Evolutionary conservation across 2,888 invertebrate genomes (phyloP), one percentile per base, ranked within the genome.

Genomic region (Lithosia quadra): DNA sequence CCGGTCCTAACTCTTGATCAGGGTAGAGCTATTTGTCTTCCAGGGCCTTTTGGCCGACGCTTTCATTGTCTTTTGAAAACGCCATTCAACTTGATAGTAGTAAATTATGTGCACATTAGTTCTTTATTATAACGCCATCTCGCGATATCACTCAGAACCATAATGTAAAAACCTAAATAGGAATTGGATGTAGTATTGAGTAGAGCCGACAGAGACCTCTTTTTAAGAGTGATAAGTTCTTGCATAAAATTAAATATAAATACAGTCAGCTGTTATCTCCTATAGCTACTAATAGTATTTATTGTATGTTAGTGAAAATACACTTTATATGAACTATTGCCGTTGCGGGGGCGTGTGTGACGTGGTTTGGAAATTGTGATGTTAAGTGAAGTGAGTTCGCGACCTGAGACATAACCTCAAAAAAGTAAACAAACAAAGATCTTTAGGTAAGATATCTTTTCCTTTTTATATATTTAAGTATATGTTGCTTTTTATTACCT

Each of bases 391-490:
- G 61, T 69, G 55, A 15, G 68, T 33, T 61, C 24, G 63, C 63
- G 43, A 59, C 53, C 22, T 64, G 61, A 71, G 75, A 81, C 76
- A 79, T 86, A 86, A 86, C 86, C 86, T 86, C 78, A 79, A 86
- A 83, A 66, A 69, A 74, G 72, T 81, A 79, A 81, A 80, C 73
- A 84, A 79, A 76, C 79, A 55, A 55, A 72, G 74, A 73, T 69
- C 9, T 75, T 80, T 82, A 81, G 78, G 78, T 83, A 78, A 76
- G 69, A 76, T 69, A 72, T 68, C 72, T 65, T 33, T 60, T 69
- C 64, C 73, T 79, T 63, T 75, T 68, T 61, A 61, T 43, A 67
- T 55, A 33, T 34, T 49, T 60, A 33, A 39, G 10, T 28, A 13
- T 9, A 28, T n/a, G 28, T 49, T 3, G 33, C 7, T 49, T n/a